Evolutionary conservation across 2,888 invertebrate species (phyloP).

Genomic region (Drosophila kambysellisi): DNA sequence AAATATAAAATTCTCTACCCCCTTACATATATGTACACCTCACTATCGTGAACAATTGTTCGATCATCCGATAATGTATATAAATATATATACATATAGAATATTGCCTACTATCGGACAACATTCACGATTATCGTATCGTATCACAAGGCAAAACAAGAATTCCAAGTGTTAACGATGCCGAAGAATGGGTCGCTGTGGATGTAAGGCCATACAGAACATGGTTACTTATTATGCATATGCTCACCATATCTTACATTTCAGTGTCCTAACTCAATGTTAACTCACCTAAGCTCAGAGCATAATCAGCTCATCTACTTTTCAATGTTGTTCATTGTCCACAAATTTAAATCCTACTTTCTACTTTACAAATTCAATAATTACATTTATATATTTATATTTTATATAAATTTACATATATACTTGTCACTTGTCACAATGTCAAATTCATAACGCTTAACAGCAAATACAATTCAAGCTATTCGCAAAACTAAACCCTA

Average conservation of each 20-base stretch:
- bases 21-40: conserved; percentile 59
- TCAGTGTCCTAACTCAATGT: conserved; percentile 39
- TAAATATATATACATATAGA: conserved; percentile 85
- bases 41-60: conserved; percentile 48
- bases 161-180: conserved; percentile 96
- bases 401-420: conserved; percentile 4
- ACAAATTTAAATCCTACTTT: conserved; percentile 15
- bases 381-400: no score
- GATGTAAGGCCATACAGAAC: conserved; percentile 89
- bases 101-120: conserved; percentile 90
- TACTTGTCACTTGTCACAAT: conserved; percentile 23
- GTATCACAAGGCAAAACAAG: conserved; percentile 97
- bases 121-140: conserved; percentile 94
- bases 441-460: conserved; percentile 62
- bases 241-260: conserved; percentile 41
- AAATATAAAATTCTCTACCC: conserved; percentile 80
- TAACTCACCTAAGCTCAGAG: conserved; percentile 22
- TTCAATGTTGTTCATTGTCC: conserved; percentile 55
- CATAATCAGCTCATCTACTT: conserved; percentile 15
- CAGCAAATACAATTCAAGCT: conserved; percentile 37
- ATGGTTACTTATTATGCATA: conserved; percentile 74
- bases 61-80: background rate
- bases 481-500: conserved; percentile 23
- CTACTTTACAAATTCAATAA: background rate
- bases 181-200: conserved; percentile 92